Evolutionary conservation across 2,888 invertebrate genomes (phyloP), one percentile per base, ranked within the genome.

Genomic region (Drosophila putrida): DNA sequence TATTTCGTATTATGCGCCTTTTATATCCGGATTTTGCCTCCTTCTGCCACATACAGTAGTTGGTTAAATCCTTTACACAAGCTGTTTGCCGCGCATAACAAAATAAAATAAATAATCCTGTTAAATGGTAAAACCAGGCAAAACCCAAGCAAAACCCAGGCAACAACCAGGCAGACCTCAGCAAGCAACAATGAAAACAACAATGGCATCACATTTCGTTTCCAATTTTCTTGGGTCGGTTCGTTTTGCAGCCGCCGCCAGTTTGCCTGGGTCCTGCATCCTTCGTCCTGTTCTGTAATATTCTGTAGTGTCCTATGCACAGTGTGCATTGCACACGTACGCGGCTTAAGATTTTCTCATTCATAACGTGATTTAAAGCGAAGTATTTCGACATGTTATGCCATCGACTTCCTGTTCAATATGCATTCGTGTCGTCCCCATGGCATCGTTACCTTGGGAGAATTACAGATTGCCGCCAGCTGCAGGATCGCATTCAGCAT

Each of bases 51-150:
- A 31, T 65, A 65, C 62, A 71, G 54, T 61, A 75, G 81, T 72
- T 67, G 76, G 76, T 89, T 88, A 88, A 89, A 80, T 88, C 90
- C 85, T 88, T 86, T 85, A 75, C 77, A 79, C 84, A 85, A 85
- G 85, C 82, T 89, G 85, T 89, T 85, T 89, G 88, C 75, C 70
- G 78, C 86, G 85, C 85, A 86, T 82, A 86, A 86, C 88, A 80
- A 86, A 88, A 86, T 89, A 89, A 86, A 82, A 86, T 85, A 89
- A 88, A 86, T 89, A 86, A 89, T 86, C 85, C 83, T 70, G 80
- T 85, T 85, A 88, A 89, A 88, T 88, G 80, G 80, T 68, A 85
- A 77, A 78, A 71, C 75, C 58, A 60, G 66, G 82, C 65, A 64
- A 58, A 64, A 65, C 53, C 51, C 71, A 54, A 59, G 54, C 73